Evolutionary conservation across 1,140 invertebrate species (phyloP), one percentile per base, ranked within the genome.

Genomic region (Drosophila neocordata): DNA sequence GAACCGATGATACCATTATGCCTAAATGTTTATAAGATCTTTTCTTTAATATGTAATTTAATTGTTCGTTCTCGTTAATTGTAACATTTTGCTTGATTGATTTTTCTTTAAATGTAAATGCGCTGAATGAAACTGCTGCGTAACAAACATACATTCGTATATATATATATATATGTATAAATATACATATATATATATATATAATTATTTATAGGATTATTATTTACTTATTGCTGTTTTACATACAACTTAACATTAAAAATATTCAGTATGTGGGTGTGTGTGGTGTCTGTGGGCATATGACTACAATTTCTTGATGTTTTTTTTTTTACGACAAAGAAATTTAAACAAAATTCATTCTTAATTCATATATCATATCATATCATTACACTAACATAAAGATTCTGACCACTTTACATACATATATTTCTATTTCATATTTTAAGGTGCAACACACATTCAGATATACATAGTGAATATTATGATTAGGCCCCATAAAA

Each of bases 221-320:
- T 52, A 15, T 53, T 71, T 71, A 41, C 72, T 75, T 75, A 75
- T 75, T 75, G 72, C 72, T 75, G 71, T 58, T 73, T 53, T 75
- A 75, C 72, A 68, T 68, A 61, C 71, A 75, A 75, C 71, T 75
- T 75, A 75, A 75, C 38, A 62, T 74, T 75, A 75, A n/a, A 68
- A 75, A 75, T 75, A 75, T 75, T 75, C 55, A 75, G 53, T 56
- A 34, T 55, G 13, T 27, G n/a, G 15, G 13, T 57, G 58, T 75
- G 71, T 18, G 1, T 44, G 13, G 41, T 48, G 41, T 44, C 13
- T 18, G 53, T 15, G 31, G 71, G 64, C 72, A 68, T 75, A 75
- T 75, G 72, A 75, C 72, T 75, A 75, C 74, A 75, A 74, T 75
- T 75, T 61, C 37, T 68, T 34, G 48, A 15, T 58, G 41, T 68